Evolutionary conservation across 1,140 invertebrate genomes (phyloP).

Genomic region (Leptoteleia sp.): DNA sequence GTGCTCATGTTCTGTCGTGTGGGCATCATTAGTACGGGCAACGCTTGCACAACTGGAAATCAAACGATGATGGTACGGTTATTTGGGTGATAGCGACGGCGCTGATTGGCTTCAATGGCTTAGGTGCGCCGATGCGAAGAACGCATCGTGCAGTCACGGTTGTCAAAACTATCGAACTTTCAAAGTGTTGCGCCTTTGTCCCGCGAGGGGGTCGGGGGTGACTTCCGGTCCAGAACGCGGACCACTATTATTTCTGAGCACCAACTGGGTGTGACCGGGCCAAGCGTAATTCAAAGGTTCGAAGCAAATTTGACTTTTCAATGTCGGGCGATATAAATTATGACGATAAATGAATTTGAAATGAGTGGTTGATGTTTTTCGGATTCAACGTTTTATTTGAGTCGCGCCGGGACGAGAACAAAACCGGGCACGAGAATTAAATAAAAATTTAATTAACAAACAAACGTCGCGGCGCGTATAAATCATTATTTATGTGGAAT

Average conservation of each 20-base stretch:
- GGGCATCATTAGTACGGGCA: constrained; percentile 76
- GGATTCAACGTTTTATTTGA: not conserved
- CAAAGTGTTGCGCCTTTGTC: constrained; percentile 52
- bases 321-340: constrained; percentile 61
- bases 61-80: constrained; percentile 64
- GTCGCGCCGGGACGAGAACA: too few species aligned
- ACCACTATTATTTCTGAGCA: constrained; percentile 72
- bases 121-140: constrained; percentile 40
- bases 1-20: constrained; percentile 71
- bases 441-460: constrained; percentile 37
- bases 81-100: constrained; percentile 61
- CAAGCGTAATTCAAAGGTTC: constrained; percentile 64
- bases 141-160: constrained; percentile 49
- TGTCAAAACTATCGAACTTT: constrained; percentile 71
- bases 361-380: constrained; percentile 36
- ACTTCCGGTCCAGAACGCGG: constrained; percentile 73
- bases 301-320: constrained; percentile 64
- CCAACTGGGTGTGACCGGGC: constrained; percentile 74
- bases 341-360: constrained; percentile 55
- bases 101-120: constrained; percentile 48
- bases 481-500: constrained; percentile 50
- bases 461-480: constrained; percentile 18
- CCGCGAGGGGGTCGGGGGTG: constrained; percentile 51
- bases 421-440: constrained; percentile 1
- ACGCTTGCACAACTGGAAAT: constrained; percentile 64